Percentiles rank a stretch among this genome's conserved stretches.
Conservation (phyloP, 2,797 vertebrate species). For the Peromyscus aztecus region DNA sequence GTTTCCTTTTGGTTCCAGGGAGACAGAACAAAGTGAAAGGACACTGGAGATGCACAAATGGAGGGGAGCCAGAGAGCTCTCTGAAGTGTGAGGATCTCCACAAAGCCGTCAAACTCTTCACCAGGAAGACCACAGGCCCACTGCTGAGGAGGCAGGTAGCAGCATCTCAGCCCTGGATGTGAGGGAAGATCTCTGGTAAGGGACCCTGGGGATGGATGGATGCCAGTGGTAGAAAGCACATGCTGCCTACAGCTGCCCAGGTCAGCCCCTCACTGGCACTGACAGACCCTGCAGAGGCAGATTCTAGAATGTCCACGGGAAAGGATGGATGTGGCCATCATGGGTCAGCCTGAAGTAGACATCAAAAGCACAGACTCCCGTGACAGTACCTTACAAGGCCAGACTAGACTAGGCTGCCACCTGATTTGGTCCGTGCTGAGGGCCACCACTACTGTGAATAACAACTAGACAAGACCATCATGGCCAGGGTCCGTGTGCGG, state of each 20-base stretch:
- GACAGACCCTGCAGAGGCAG: not conserved
- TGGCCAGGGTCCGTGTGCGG: conserved; percentile 91
- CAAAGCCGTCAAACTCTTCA: conserved; percentile 92
- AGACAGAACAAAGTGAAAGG: conserved; percentile 91
- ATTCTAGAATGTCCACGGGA: not conserved
- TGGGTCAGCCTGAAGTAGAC: conserved; percentile 92
- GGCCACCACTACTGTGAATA: conserved; percentile 92
- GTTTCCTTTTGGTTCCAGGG: conserved; percentile 95
- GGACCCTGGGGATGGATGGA: not conserved
- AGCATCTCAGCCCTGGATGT: conserved; percentile 91
- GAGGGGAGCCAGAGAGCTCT: conserved; percentile 95
- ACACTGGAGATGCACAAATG: conserved; percentile 88
- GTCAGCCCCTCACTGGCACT: conserved; percentile 81
- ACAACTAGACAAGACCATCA: conserved; percentile 92
- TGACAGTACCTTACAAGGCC: conserved; percentile 91
- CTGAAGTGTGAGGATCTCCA: conserved; percentile 88
- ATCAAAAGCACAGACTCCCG: conserved; percentile 91
- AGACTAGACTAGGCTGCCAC: conserved; percentile 94
- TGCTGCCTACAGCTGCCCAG: conserved; percentile 93
- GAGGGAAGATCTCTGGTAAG: conserved; percentile 71
- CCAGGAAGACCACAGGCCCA: conserved; percentile 92
- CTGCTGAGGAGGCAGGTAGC: conserved; percentile 92
- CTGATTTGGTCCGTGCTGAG: conserved; percentile 93
- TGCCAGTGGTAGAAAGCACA: conserved; percentile 93
- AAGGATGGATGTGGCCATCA: conserved; percentile 77